phyloP scores from a whole-genome alignment of 2,888 invertebrate species.

The Ditula angustiorana region DNA sequence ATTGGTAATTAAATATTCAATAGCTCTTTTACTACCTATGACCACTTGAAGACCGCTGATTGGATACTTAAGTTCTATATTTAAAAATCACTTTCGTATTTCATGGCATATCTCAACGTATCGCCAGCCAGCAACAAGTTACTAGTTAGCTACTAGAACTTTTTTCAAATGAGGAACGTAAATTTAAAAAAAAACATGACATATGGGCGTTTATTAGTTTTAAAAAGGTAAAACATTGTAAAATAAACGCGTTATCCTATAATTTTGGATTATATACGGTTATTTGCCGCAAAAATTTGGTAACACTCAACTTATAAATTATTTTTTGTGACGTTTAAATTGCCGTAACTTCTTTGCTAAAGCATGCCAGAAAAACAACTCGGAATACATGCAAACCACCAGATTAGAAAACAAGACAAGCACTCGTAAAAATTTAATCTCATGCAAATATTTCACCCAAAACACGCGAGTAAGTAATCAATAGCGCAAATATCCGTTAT shows the following conservation, averaged over 20 bases:
- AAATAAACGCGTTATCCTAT: too few species aligned
- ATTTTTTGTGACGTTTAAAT: too few species aligned
- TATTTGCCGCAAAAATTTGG: too few species aligned
- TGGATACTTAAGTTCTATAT: slow-evolving; percentile 6
- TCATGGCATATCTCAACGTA: neutral
- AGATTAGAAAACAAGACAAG: slow-evolving; percentile 2
- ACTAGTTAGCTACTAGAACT: neutral
- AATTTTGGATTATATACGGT: too few species aligned
- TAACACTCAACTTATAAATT: too few species aligned
- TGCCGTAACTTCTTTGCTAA: too few species aligned
- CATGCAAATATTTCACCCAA: slow-evolving; percentile 11
- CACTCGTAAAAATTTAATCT: neutral
- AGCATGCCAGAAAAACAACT: too few species aligned
- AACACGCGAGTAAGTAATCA: slow-evolving; percentile 24
- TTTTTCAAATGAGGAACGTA: too few species aligned
- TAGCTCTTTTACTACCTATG: neutral
- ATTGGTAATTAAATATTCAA: slow-evolving; percentile 10
- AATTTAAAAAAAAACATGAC: neutral
- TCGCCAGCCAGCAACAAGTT: neutral
- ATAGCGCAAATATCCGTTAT: slow-evolving; percentile 19
- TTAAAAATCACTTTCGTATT: neutral
- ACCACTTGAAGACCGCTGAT: neutral
- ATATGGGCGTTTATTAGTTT: too few species aligned
- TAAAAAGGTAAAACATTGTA: too few species aligned
- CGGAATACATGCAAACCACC: neutral